Base-by-base conservation (phyloP, 1,140 invertebrate genomes). In the Zaprionus ghesquierei region DNA sequence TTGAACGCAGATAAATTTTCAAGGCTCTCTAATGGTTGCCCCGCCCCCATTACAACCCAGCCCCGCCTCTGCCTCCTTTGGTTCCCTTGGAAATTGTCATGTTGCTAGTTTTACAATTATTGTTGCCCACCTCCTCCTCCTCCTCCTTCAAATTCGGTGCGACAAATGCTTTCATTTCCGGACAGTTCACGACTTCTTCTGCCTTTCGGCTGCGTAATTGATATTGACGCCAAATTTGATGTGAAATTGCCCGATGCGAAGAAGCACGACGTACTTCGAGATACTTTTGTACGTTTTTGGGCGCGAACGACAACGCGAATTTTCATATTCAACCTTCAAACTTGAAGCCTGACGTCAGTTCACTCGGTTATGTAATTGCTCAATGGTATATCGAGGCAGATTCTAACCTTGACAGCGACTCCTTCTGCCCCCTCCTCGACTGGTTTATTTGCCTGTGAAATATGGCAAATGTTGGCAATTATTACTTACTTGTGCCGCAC, bases 1-100 rank as follows among this genome's bases (percentile, higher is more conserved):
- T 89, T 89, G 85, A 89, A 89, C 84, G 79, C 79, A 89, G 79
- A 89, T 89, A 89, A 89, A 89, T 89, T 87, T 82, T 53, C 31
- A 73, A 82, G 72, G 68, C 53, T 66, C 44, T 20, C 60, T 73
- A 75, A 75, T 75, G 72, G 59, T 53, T 35, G 41, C 27, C 18
- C 29, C 41, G 55, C n/a, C 12, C 31, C 5, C n/a, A n/a, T n/a
- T n/a, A n/a, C n/a, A n/a, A n/a, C n/a, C n/a, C n/a, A n/a, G 12
- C 49, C 15, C 22, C 8, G n/a, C 8, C 1, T 10, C 41, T 29
- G 27, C 27, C 27, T 9, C 3, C 27, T 8, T 9, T 12, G 4
- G 4, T 33, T 33, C 27, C 22, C 27, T 23, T 31, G 63, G 9
- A 41, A 54, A 73, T 80, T 78, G 77, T 78, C 81, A 78, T 82